Percentiles rank a stretch among this genome's conserved stretches.
phyloP scores from a whole-genome alignment of 2,797 vertebrate genomes.

The Pseudopleuronectes americanus region DNA sequence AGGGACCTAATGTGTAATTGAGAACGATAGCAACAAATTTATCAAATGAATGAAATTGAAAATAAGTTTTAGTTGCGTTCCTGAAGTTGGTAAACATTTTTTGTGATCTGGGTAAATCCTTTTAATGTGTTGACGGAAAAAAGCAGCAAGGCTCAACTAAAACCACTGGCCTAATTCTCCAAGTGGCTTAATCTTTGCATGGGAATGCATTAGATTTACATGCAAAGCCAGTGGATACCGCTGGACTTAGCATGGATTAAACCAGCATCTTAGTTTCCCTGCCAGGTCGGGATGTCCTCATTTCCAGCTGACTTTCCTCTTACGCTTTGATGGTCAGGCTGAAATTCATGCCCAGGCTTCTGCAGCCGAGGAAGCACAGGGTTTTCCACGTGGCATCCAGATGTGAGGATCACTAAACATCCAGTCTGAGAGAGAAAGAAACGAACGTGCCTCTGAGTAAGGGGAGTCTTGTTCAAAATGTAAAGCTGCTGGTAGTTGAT shows the following conservation, averaged over 20 bases:
- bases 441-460: slow-evolving; percentile 17
- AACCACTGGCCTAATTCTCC: slow-evolving; percentile 50
- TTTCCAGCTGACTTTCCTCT: slow-evolving; percentile 49
- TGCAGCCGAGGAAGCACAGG: slow-evolving; percentile 6
- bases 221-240: slow-evolving; percentile 37
- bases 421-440: slow-evolving; percentile 16
- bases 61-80: too few relatives aligned
- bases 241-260: slow-evolving; percentile 49
- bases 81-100: not conserved
- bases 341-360: slow-evolving; percentile 25
- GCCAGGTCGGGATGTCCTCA: slow-evolving; percentile 15
- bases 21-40: too few relatives aligned
- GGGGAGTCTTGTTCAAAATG: not conserved
- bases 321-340: slow-evolving; percentile 22
- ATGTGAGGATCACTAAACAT: slow-evolving; percentile 49
- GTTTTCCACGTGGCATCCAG: slow-evolving; percentile 70
- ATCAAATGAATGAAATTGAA: too few relatives aligned
- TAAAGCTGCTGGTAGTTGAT: not conserved
- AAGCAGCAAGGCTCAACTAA: slow-evolving; percentile 22
- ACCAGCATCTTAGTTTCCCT: slow-evolving; percentile 24
- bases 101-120: slow-evolving; percentile 1
- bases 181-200: slow-evolving; percentile 60
- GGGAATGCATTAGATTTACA: slow-evolving; percentile 48
- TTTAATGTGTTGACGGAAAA: slow-evolving; percentile 20
- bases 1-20: not conserved